Base-by-base conservation (phyloP, 2,113 vertebrate species). In the Periophthalmodon schlosseri region DNA sequence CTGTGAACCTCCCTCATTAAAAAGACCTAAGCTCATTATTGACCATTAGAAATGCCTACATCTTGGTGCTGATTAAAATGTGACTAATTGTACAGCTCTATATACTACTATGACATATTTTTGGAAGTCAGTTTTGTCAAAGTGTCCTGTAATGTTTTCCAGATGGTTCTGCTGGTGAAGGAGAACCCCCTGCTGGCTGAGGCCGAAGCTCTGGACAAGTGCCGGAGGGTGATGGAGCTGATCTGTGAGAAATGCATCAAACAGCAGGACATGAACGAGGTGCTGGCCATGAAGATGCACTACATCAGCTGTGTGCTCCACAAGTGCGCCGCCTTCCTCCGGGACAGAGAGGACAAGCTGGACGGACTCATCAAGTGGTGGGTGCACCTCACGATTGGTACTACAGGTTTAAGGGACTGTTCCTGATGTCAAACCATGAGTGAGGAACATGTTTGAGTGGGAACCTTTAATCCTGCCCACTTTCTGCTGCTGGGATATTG, bases 201-300 rank as follows among this genome's bases (percentile, higher is more conserved):
- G 76, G 91, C 54, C 60, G 95, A 94, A 60, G 95, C 97, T 20
- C 91, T 99, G 82, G 94, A 93, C 28, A 98, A 95, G 80, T 98
- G 97, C 71, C 94, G 94, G 44, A 94, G 90, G 21, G 96, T 99
- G 86, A 92, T 99, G 95, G 97, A 99, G 87, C 94, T 98, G 56
- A 96, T 99, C 84, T 97, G 96, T 67, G 98, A 99, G 92, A 97
- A 96, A 72, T 98, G 97, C 79, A 96, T 99, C 92, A 99, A 99
- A 86, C 97, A 99, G 83, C 95, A 95, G 90, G 98, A 99, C 64
- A 98, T 98, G 96, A 99, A 99, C 72, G 98, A 99, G 93, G 96
- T 99, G n/a, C 90, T 99, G 73, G 97, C 98, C 81, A 94, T 99
- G 94, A 99, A 99, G 93, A 99, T 98, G 97, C 97, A 99, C 87